Conservation (phyloP, 2,113 vertebrate species). For the Oncorhynchus mykiss region DNA sequence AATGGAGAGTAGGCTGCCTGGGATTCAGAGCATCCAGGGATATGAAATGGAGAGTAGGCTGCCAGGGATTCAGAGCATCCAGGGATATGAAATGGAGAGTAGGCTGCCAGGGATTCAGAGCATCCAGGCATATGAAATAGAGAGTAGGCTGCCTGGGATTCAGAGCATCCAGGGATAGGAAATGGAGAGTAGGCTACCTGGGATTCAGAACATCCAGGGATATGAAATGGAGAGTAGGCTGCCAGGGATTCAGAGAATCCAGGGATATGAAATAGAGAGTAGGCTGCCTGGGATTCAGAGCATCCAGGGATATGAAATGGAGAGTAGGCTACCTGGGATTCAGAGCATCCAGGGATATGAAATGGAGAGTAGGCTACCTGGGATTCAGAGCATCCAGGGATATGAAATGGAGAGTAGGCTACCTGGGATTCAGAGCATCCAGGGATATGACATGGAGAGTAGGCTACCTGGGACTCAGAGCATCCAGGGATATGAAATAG, state of each 20-base stretch:
- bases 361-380: conserved; percentile 8
- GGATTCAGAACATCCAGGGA: too few species aligned
- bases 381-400: background rate
- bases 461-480: conserved; percentile 6
- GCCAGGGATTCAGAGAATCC: background rate
- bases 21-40: background rate
- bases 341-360: too few species aligned
- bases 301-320: too few species aligned
- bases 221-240: too few species aligned
- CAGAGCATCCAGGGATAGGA: too few species aligned
- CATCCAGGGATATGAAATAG: too few species aligned
- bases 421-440: conserved; percentile 1
- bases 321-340: conserved; percentile 11
- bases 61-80: background rate
- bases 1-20: conserved; percentile 5
- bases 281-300: conserved; percentile 10
- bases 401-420: background rate
- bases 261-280: background rate
- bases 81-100: too few species aligned
- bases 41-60: too few species aligned
- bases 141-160: background rate
- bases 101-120: background rate
- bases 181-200: too few species aligned
- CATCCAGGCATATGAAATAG: too few species aligned
- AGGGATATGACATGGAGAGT: background rate